Evolutionary conservation across 2,888 invertebrate genomes (phyloP), one percentile per base, ranked within the genome.

Genomic region (Glomeris marginata): DNA sequence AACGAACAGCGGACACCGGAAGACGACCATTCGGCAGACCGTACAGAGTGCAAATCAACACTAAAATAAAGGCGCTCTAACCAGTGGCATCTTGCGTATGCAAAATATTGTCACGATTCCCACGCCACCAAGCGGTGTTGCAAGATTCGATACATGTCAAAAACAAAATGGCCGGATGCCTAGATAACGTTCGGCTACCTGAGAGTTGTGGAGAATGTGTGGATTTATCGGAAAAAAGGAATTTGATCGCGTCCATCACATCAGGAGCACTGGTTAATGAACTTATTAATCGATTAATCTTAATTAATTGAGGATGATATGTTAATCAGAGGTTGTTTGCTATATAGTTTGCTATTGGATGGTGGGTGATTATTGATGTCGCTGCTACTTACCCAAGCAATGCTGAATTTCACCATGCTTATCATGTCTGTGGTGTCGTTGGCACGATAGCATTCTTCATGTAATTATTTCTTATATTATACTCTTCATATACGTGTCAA

Each of bases 331-430:
- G 35, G 33, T 6, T 47, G 44, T 52, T 55, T 55, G 54, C 56
- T n/a, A 69, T 70, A 47, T 63, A 92, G 91, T 97, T 97, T 71
- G 94, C 91, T 62, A 71, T 80, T 59, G 97, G 94, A 45, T 97
- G 97, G 95, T 98, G 97, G 98, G 79, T 92, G 54, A 81, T 94
- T 54, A 94, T 98, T 60, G 97, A 97, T 72, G 87, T 91, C 8
- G 81, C 87, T 50, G 79, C 87, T 0, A 78, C 79, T 18, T 82
- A 84, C 62, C 77, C 80, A 0, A 71, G 73, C 35, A 73, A 64
- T 47, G 52, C 56, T 21, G 64, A 74, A 34, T 73, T 76, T 60
- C 66, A 70, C 56, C 70, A 73, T 57, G 82, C 70, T 69, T 94
- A 67, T 58, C 86, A 95, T 63, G 80, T 92, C 49, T 92, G 94